Base-by-base conservation (phyloP, 2,797 vertebrate genomes). In the Eupleurogrammus muticus region DNA sequence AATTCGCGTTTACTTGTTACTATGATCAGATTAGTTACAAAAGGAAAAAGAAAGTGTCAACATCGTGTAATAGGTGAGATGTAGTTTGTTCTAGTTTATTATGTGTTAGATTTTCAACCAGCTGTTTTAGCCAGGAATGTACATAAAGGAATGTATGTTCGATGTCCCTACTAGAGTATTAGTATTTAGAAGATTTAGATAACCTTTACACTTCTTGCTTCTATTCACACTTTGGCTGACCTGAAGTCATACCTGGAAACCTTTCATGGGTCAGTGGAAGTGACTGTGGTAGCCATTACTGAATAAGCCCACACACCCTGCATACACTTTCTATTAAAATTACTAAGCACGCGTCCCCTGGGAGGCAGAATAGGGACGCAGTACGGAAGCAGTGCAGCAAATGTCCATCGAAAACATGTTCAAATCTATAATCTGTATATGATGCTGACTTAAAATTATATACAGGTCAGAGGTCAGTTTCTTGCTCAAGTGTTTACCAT, bases 221-320 rank as follows among this genome's bases (percentile, higher is more conserved):
- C 6, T 68, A 61, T 80, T 56, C 56, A 80, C 54, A 34, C 23
- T 70, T 51, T 67, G 50, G 21, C 60, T 66, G 50, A 42, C 65
- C 54, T 23, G 64, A 28, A 34, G 1, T 35, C 34, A 38, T 48
- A 53, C 20, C 42, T 60, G 23, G 40, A 72, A 65, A 49, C 70
- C n/a, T 61, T 10, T 51, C 57, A 36, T 4, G 32, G 40, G 40
- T 56, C 24, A 20, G 40, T 55, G 44, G 57, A 68, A n/a, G 48
- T 58, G 34, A 66, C 52, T 61, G 40, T 66, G 56, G 54, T 23
- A 52, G 42, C n/a, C 19, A 23, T n/a, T n/a, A n/a, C 59, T 55
- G 40, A 52, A 10, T 55, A 21, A 64, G 52, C 38, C 70, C 62
- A 80, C 74, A 63, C 65, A 71, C 55, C 10, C 57, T 62, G 50